Conservation (phyloP, 2,888 invertebrate species). For the Drosophila vallismaia region DNA sequence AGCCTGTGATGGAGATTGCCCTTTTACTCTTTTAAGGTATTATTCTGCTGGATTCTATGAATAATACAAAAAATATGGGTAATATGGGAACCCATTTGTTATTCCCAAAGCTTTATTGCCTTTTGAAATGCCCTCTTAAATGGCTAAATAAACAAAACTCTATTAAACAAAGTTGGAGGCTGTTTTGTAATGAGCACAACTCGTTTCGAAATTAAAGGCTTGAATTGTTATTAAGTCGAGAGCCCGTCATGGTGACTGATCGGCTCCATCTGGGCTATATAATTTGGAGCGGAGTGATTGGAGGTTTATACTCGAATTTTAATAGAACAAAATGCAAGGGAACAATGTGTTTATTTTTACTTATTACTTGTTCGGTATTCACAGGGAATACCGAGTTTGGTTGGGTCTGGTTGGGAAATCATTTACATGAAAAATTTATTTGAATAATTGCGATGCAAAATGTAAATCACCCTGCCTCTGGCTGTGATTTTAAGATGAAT, state of each 20-base stretch:
- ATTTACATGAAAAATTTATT: constrained; percentile 1
- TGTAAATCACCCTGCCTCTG: constrained; percentile 8
- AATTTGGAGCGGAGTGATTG: constrained; percentile 20
- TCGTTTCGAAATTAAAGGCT: constrained; percentile 19
- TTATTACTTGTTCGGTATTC: neutral
- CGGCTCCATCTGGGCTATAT: constrained; percentile 18
- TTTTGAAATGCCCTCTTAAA: too few relatives aligned
- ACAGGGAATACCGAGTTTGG: neutral
- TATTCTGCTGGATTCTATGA: too few relatives aligned
- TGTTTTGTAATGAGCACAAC: neutral
- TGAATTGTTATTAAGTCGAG: neutral
- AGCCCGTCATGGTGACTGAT: constrained; percentile 31
- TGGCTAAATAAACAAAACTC: too few relatives aligned
- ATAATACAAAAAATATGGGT: too few relatives aligned
- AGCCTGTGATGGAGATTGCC: too few relatives aligned
- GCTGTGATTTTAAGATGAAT: constrained; percentile 5
- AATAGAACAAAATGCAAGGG: neutral
- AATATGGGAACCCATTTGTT: too few relatives aligned
- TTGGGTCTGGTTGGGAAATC: neutral
- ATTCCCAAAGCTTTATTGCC: too few relatives aligned
- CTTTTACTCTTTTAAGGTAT: too few relatives aligned
- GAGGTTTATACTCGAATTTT: neutral
- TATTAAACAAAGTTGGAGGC: neutral
- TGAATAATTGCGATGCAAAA: constrained; percentile 28
- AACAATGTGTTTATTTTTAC: neutral